These are phyloP conservation scores for Laupala kohalensis DNA, from an alignment of 1,140 invertebrate genomes.

Conservation along the genomic window DNA sequence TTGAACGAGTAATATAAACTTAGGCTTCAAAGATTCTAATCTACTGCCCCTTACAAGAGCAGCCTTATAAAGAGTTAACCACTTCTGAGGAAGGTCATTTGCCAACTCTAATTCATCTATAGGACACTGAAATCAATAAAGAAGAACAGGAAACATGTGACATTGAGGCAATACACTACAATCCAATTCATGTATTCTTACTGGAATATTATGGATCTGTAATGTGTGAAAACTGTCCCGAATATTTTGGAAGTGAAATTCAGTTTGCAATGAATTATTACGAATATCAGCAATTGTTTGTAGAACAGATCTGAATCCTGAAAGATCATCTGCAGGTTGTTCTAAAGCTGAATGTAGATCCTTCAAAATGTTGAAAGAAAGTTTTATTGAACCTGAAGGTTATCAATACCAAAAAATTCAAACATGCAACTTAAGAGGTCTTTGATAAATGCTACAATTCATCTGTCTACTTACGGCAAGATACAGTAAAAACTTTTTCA, in stretches of 20 bases:
- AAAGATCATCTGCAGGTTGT: conserved; percentile 39
- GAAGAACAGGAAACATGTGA: not conserved
- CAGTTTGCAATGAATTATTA: conserved; percentile 54
- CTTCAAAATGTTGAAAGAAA: no score
- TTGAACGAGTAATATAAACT: conserved; percentile 63
- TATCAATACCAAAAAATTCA: no score
- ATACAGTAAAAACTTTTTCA: not conserved
- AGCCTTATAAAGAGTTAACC: conserved; percentile 52
- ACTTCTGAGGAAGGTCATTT: conserved; percentile 45
- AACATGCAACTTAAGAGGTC: no score
- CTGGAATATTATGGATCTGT: conserved; percentile 32
- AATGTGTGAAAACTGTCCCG: conserved; percentile 46
- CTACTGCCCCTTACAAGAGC: conserved; percentile 50
- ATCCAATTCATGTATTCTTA: not conserved
- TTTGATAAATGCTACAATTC: no score
- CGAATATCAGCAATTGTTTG: conserved; percentile 63
- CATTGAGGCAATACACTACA: not conserved
- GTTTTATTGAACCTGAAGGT: no score
- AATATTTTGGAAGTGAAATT: conserved; percentile 54
- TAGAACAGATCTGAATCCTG: conserved; percentile 73
- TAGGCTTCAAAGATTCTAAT: conserved; percentile 51
- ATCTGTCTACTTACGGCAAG: no score
- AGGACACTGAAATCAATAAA: conserved; percentile 4
- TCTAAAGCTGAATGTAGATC: not conserved
- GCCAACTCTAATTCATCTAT: conserved; percentile 41